A percentile compares a stretch with the other conserved stretches of the same genome.
These are phyloP conservation scores for Pterocles orientalis DNA, from an alignment of 2,113 vertebrate species.

Conservation along the genomic window DNA sequence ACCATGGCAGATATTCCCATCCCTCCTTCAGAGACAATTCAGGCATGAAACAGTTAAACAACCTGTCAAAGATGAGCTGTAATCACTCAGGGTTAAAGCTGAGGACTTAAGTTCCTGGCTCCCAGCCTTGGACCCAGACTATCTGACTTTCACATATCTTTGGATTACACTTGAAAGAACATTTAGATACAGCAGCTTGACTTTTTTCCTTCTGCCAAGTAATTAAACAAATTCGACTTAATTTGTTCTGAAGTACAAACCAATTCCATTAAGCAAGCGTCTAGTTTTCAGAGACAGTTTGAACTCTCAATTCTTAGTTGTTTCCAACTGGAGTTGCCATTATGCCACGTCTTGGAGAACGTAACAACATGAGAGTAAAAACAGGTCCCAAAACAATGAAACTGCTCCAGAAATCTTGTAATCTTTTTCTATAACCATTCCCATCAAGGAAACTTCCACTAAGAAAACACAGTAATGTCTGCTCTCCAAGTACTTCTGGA, in stretches of 20 bases:
- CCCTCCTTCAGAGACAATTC: background rate
- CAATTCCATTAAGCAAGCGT: background rate
- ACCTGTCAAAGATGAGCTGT: background rate
- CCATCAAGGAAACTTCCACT: background rate
- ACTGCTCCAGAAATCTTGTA: background rate
- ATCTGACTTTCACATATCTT: background rate
- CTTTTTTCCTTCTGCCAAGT: background rate
- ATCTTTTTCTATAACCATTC: background rate
- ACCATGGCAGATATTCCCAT: background rate
- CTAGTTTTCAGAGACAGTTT: background rate
- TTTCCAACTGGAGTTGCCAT: background rate
- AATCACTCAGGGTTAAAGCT: background rate
- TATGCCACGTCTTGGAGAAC: background rate
- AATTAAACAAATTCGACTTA: slow-evolving; percentile 10
- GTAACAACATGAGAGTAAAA: background rate
- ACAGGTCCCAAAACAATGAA: background rate
- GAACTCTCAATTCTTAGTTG: background rate
- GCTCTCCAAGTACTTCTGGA: background rate
- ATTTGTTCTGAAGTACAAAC: slow-evolving; percentile 17
- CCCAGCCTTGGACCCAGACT: background rate
- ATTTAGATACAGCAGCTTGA: background rate
- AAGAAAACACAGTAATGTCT: background rate
- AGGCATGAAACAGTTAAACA: background rate
- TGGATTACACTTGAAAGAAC: slow-evolving; percentile 31
- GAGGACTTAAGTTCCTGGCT: background rate